Conservation (phyloP, 2,888 invertebrate species). For the Monoplex corrugatus region DNA sequence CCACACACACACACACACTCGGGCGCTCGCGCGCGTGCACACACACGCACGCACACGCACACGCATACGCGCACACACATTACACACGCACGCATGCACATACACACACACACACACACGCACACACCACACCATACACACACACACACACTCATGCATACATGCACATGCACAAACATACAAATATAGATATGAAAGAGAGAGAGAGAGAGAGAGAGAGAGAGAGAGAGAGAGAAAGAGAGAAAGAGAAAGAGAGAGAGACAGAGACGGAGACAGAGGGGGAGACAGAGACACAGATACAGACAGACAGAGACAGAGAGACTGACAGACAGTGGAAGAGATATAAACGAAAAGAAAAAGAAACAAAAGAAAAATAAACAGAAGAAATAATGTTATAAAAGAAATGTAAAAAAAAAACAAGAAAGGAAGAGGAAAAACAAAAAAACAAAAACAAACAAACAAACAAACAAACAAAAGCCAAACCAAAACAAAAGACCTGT, state of each 20-base stretch:
- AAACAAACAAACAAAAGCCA: too few species aligned
- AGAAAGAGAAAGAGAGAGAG: constrained; percentile 13
- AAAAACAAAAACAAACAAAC: too few species aligned
- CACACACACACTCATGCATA: background rate
- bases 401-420: background rate
- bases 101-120: too few species aligned
- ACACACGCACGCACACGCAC: constrained; percentile 5
- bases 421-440: background rate
- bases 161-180: too few species aligned
- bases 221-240: constrained; percentile 14
- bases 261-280: constrained; percentile 6
- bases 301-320: background rate
- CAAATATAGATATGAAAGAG: too few species aligned
- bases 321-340: too few species aligned
- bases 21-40: background rate
- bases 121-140: too few species aligned
- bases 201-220: background rate
- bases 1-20: constrained; percentile 14
- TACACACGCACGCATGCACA: too few species aligned
- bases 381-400: background rate
- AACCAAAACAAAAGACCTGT: too few species aligned
- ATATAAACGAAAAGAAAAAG: background rate
- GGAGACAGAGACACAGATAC: background rate
- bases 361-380: background rate
- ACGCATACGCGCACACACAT: background rate